Evolutionary conservation across 2,113 vertebrate genomes (phyloP).

Genomic region (Callocephalon fimbriatum): DNA sequence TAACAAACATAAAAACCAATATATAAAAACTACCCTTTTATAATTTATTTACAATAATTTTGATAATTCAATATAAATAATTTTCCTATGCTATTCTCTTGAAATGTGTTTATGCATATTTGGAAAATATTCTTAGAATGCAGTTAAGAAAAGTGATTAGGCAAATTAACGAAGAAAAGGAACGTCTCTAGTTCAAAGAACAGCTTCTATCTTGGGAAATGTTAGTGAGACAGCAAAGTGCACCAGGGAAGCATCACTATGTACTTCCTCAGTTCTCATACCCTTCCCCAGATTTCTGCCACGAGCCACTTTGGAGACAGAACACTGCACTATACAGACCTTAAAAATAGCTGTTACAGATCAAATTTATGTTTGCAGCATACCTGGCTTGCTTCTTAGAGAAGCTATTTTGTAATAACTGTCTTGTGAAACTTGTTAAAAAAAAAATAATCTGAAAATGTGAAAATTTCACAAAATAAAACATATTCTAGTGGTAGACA

Average conservation of each 20-base stretch:
- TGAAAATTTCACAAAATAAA: background rate
- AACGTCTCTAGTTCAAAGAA: background rate
- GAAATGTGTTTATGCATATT: background rate
- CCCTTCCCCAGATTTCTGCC: background rate
- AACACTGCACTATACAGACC: background rate
- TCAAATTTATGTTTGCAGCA: background rate
- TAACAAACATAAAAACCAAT: background rate
- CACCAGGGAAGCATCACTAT: background rate
- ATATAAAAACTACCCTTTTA: fast-evolving
- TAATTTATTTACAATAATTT: background rate
- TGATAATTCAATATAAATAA: background rate
- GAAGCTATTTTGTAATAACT: background rate
- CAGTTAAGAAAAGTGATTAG: background rate
- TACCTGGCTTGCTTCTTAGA: background rate
- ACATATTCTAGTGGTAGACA: background rate
- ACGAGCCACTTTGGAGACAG: background rate
- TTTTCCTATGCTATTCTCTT: background rate
- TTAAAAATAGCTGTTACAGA: background rate
- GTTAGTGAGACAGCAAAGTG: background rate
- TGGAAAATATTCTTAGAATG: background rate
- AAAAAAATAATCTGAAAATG: background rate
- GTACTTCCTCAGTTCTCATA: background rate
- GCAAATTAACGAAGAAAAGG: background rate
- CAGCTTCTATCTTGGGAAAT: background rate
- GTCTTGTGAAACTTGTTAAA: background rate